phyloP scores from a whole-genome alignment of 2,888 invertebrate genomes.

The Drosophila meridiana region DNA sequence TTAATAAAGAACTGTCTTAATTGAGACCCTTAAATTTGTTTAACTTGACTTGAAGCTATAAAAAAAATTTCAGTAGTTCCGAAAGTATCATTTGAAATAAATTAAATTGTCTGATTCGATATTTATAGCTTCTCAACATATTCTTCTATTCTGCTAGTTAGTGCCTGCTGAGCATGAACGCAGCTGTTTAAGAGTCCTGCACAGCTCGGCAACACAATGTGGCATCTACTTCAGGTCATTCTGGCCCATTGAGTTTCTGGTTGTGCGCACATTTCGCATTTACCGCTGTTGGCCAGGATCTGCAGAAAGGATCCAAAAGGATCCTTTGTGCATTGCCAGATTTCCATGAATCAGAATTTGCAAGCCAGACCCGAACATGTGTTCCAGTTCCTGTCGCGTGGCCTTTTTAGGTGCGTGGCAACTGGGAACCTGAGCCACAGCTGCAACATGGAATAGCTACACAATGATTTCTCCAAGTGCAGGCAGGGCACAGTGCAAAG shows the following conservation, averaged over 20 bases:
- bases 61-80: neutral
- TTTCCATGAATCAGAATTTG: slow-evolving; percentile 55
- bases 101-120: neutral
- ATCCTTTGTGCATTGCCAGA: slow-evolving; percentile 42
- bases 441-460: slow-evolving; percentile 42
- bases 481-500: slow-evolving; percentile 74
- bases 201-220: slow-evolving; percentile 1
- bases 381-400: slow-evolving; percentile 63
- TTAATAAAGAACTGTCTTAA: too few relatives aligned
- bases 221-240: slow-evolving; percentile 31
- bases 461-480: slow-evolving; percentile 74
- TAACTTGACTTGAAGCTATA: neutral
- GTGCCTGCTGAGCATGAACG: slow-evolving; percentile 4
- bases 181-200: slow-evolving; percentile 45
- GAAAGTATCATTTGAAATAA: neutral
- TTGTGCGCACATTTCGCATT: slow-evolving; percentile 29
- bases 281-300: slow-evolving; percentile 60
- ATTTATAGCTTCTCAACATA: neutral
- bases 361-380: slow-evolving; percentile 52
- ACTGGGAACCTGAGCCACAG: slow-evolving; percentile 54
- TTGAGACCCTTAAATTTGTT: neutral
- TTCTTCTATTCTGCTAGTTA: too few relatives aligned
- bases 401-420: slow-evolving; percentile 32
- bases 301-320: slow-evolving; percentile 8
- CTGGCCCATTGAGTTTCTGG: slow-evolving; percentile 47